Conservation (phyloP, 2,113 vertebrate species). For the Malurus melanocephalus region DNA sequence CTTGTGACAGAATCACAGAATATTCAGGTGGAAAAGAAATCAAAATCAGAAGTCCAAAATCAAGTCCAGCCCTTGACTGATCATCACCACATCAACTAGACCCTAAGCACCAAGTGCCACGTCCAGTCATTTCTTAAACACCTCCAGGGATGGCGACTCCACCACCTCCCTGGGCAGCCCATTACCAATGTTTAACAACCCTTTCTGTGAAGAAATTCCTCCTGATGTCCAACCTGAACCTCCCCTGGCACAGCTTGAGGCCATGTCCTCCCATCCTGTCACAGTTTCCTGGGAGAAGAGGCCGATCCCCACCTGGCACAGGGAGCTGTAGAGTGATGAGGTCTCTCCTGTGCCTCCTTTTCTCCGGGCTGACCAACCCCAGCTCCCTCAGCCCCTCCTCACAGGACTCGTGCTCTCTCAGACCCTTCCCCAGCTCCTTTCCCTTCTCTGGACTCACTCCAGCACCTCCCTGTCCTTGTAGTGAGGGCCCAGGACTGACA, state of each 20-base stretch:
- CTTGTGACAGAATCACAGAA: background rate
- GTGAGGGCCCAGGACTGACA: too few species aligned
- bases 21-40: background rate
- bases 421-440: too few species aligned
- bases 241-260: background rate
- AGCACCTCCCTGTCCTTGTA: too few species aligned
- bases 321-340: too few species aligned
- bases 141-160: background rate
- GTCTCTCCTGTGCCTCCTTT: too few species aligned
- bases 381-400: too few species aligned
- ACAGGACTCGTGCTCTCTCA: too few species aligned
- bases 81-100: background rate
- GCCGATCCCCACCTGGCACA: too few species aligned
- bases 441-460: too few species aligned
- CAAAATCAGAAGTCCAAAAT: too few species aligned
- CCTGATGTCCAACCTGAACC: background rate
- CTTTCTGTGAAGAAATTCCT: background rate
- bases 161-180: background rate
- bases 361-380: too few species aligned
- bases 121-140: background rate
- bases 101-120: background rate
- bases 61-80: background rate
- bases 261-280: background rate
- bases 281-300: too few species aligned
- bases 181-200: background rate